phyloP scores from a whole-genome alignment of 2,113 vertebrate species.

The Reinhardtius hippoglossoides region DNA sequence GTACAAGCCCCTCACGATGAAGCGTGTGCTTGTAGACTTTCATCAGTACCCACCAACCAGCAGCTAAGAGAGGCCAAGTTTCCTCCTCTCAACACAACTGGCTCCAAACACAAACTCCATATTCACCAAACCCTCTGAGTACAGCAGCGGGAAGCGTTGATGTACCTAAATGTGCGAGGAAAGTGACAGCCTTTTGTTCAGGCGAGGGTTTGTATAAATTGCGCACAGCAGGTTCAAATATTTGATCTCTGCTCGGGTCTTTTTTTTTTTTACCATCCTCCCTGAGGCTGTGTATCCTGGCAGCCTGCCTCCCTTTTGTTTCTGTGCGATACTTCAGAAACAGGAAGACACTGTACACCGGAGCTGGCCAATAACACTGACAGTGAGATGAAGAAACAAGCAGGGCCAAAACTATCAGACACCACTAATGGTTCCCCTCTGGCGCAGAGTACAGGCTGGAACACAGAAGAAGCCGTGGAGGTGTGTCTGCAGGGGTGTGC shows the following conservation, averaged over 20 bases:
- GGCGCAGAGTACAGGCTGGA: constrained; percentile 35
- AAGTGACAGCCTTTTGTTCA: constrained; percentile 43
- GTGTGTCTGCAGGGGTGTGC: neutral
- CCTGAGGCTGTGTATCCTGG: constrained; percentile 25
- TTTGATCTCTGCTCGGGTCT: constrained; percentile 14
- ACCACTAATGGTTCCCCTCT: constrained; percentile 45
- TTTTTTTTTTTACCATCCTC: constrained; percentile 8
- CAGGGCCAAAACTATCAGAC: constrained; percentile 47
- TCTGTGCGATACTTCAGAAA: constrained; percentile 24
- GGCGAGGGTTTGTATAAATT: constrained; percentile 21
- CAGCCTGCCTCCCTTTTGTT: constrained; percentile 26
- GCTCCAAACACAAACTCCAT: constrained; percentile 19
- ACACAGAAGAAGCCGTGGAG: neutral
- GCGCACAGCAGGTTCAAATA: constrained; percentile 36
- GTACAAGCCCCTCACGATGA: neutral
- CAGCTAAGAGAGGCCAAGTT: neutral
- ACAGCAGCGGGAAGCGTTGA: constrained; percentile 2
- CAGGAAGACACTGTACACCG: constrained; percentile 22
- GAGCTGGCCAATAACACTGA: constrained; percentile 35
- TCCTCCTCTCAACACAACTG: neutral
- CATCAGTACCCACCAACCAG: constrained; percentile 23
- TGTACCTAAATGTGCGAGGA: constrained; percentile 22
- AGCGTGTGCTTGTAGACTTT: neutral
- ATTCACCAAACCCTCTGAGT: neutral
- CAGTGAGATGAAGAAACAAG: constrained; percentile 34